These are phyloP conservation scores for Cheilosia vulpina DNA, from an alignment of 2,888 invertebrate genomes.

Conservation along the genomic window DNA sequence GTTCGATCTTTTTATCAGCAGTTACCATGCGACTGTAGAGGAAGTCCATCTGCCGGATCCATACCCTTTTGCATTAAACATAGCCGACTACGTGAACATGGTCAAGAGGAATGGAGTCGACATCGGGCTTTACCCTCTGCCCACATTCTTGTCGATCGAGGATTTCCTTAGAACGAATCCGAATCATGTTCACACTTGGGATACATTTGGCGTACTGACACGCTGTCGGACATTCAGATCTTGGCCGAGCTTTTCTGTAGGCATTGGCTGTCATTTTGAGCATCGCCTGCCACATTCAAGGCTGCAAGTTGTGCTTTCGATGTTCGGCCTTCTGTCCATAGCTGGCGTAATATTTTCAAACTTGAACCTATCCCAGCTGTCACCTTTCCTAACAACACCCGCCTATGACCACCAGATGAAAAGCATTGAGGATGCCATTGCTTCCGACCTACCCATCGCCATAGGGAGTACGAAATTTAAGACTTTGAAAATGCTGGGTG, in stretches of 20 bases:
- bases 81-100: neutral
- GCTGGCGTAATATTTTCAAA: neutral
- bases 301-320: neutral
- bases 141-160: neutral
- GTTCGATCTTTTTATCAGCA: neutral
- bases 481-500: neutral
- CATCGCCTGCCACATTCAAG: neutral
- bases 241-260: neutral
- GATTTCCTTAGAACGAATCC: neutral
- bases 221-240: neutral
- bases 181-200: neutral
- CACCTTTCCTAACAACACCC: slow-evolving; percentile 78
- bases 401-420: slow-evolving; percentile 68
- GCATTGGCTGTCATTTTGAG: neutral
- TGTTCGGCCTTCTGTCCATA: neutral
- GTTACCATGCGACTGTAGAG: neutral
- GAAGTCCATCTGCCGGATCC: neutral
- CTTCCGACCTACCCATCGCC: neutral
- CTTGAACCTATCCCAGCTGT: slow-evolving; percentile 76
- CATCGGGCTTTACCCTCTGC: neutral
- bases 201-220: neutral
- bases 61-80: neutral
- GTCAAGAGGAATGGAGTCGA: neutral
- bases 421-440: neutral
- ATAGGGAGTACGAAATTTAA: neutral